Conservation (phyloP, 2,797 vertebrate genomes). For the Cygnus olor region DNA sequence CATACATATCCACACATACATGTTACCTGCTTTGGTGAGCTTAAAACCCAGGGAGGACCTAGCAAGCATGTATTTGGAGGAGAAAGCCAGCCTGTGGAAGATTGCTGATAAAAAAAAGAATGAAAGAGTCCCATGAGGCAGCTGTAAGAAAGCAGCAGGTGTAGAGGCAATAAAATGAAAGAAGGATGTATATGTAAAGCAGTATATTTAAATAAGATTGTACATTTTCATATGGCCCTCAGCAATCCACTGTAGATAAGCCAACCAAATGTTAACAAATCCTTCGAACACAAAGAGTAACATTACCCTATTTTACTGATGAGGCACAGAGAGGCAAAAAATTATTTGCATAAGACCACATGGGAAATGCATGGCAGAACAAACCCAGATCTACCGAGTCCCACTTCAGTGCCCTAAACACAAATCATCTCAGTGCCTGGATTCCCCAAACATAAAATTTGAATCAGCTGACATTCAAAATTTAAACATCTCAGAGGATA, state of each 20-base stretch:
- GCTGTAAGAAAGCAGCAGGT: not conserved
- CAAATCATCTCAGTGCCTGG: conserved; percentile 41
- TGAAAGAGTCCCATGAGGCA: not conserved
- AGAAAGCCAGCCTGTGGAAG: not conserved
- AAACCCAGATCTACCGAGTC: not conserved
- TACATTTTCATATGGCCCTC: not conserved
- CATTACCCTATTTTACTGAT: conserved; percentile 1
- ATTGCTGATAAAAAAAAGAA: not conserved
- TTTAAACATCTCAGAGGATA: conserved; percentile 55
- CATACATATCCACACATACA: accelerated
- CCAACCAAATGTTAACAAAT: conserved; percentile 33
- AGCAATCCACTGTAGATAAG: conserved; percentile 23
- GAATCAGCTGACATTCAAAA: conserved; percentile 51
- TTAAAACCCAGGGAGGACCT: not conserved
- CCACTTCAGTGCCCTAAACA: conserved; percentile 11
- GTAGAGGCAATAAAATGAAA: not conserved
- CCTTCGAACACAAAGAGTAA: not conserved
- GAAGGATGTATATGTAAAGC: not conserved
- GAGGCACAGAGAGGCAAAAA: not conserved
- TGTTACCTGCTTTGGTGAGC: not conserved
- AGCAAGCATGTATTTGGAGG: not conserved
- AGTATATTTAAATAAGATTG: conserved; percentile 23
- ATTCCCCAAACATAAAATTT: conserved; percentile 62
- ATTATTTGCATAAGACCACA: conserved; percentile 29
- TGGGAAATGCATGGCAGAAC: not conserved